Evolutionary conservation across 1,140 invertebrate species (phyloP).

Genomic region (Drosophila mauritiana): DNA sequence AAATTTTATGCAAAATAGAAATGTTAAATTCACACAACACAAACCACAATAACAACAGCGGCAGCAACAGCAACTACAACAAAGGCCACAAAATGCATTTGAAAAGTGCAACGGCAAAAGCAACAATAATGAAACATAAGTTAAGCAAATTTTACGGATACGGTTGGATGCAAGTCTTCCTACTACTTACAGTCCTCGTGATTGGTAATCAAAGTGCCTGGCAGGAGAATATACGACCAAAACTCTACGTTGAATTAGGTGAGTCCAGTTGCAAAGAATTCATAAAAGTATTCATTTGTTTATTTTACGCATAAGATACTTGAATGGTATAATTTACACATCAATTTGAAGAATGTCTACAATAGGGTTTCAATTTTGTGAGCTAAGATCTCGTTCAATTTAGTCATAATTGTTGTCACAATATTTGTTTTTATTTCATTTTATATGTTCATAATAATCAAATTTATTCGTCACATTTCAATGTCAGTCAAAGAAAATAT

Average conservation of each 20-base stretch:
- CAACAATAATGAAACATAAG: constrained; percentile 55
- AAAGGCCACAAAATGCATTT: constrained; percentile 54
- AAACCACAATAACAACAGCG: constrained; percentile 35
- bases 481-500: constrained; percentile 12
- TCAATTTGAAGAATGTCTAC: neutral
- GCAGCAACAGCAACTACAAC: constrained; percentile 38
- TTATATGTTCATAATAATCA: constrained; percentile 11
- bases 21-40: constrained; percentile 68
- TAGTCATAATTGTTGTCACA: neutral
- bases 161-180: constrained; percentile 82
- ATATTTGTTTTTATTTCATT: neutral
- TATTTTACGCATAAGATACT: neutral
- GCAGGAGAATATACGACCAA: constrained; percentile 93
- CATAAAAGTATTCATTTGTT: neutral
- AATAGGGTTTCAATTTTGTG: neutral
- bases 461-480: constrained; percentile 14
- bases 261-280: constrained; percentile 79
- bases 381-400: neutral
- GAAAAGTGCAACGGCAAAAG: constrained; percentile 48
- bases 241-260: constrained; percentile 95
- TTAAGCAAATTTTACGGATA: constrained; percentile 48
- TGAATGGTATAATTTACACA: neutral
- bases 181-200: constrained; percentile 82
- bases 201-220: constrained; percentile 85
- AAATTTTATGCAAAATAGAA: constrained; percentile 75